A percentile compares a stretch with the other conserved stretches of the same genome.
phyloP scores from a whole-genome alignment of 2,888 invertebrate genomes.

The Drosophila greeni region DNA sequence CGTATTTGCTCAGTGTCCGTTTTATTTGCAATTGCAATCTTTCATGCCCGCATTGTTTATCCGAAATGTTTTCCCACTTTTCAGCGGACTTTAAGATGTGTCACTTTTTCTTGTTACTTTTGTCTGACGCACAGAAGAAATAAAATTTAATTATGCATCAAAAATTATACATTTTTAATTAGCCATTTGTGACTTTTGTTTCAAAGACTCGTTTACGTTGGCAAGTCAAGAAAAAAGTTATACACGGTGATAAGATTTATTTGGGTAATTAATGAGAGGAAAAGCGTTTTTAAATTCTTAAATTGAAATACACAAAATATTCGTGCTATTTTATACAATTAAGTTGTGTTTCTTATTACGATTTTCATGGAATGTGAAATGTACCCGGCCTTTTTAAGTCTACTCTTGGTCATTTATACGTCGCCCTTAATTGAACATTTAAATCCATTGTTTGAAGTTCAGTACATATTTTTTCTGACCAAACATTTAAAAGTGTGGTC shows the following conservation, averaged over 20 bases:
- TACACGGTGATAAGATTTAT: conserved; percentile 15
- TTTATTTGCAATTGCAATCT: conserved; percentile 19
- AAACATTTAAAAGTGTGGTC: conserved; percentile 46
- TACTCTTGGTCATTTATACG: conserved; percentile 7
- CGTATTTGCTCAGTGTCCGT: conserved; percentile 10
- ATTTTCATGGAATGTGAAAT: background rate
- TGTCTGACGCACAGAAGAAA: conserved; percentile 25
- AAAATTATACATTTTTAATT: conserved; percentile 53
- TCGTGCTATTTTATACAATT: background rate
- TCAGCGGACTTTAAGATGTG: conserved; percentile 4
- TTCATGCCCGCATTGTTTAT: conserved; percentile 18
- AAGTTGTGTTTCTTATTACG: background rate
- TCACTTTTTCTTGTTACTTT: conserved; percentile 14
- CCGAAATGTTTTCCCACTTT: conserved; percentile 15
- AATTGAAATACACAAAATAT: conserved; percentile 4
- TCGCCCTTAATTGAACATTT: conserved; percentile 37
- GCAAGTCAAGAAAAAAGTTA: conserved; percentile 8
- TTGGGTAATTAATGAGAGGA: conserved; percentile 19
- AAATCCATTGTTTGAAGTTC: conserved; percentile 30
- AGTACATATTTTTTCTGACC: conserved; percentile 36
- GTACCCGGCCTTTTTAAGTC: background rate
- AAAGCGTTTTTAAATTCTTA: background rate
- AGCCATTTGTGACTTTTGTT: conserved; percentile 54
- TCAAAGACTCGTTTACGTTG: conserved; percentile 9
- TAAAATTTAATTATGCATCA: conserved; percentile 52